These are phyloP conservation scores for Streblospio benedicti DNA, from an alignment of 1,140 invertebrate genomes.

Conservation along the genomic window DNA sequence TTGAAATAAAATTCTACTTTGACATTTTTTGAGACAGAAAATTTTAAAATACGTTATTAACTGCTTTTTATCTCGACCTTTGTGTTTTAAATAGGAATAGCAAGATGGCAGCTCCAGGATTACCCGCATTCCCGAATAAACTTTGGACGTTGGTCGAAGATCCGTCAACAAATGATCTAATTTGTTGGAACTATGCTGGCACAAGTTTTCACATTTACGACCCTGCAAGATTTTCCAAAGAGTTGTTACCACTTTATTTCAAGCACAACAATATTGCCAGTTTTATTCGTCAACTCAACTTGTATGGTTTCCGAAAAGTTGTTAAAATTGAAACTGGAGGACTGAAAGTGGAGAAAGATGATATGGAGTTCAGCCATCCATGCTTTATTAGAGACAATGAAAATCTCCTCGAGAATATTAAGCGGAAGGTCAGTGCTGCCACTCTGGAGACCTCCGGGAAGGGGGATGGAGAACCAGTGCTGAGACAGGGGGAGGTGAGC, in stretches of 20 bases:
- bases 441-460: too few relatives aligned
- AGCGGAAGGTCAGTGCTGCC: conserved; percentile 69
- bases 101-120: conserved; percentile 42
- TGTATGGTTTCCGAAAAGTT: conserved; percentile 99
- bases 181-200: conserved; percentile 86
- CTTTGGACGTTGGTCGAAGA: conserved; percentile 95
- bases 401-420: conserved; percentile 78
- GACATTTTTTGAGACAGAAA: too few relatives aligned
- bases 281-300: conserved; percentile 95
- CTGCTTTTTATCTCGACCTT: too few relatives aligned
- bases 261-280: conserved; percentile 99
- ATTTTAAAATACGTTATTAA: too few relatives aligned
- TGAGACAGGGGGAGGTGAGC: too few relatives aligned
- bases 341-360: conserved; percentile 73
- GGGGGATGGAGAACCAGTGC: too few relatives aligned
- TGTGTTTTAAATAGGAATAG: too few relatives aligned
- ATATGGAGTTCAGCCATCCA: conserved; percentile 90
- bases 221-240: conserved; percentile 82
- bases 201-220: conserved; percentile 90
- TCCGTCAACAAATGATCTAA: conserved; percentile 77
- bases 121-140: conserved; percentile 91
- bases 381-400: conserved; percentile 81
- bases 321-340: conserved; percentile 80
- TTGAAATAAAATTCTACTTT: too few relatives aligned
- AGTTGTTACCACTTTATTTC: conserved; percentile 87